Evolutionary conservation across 1,140 invertebrate species (phyloP).

Genomic region (Trypoxylus dichotomus): DNA sequence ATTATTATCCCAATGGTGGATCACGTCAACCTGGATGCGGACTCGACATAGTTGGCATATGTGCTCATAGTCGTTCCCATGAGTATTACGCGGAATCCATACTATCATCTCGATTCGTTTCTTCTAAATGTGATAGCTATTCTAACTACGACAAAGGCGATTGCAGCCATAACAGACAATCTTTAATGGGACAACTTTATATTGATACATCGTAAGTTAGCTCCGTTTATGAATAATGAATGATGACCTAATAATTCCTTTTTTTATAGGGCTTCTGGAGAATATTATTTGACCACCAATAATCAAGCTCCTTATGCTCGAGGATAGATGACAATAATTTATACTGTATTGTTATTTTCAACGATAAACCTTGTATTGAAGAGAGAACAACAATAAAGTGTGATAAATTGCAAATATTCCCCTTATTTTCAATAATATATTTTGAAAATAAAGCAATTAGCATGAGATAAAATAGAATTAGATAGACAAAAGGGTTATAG

Average conservation of each 20-base stretch:
- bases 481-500: no score
- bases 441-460: no score
- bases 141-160: slow-evolving; percentile 57
- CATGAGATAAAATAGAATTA: no score
- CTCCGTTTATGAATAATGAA: background rate
- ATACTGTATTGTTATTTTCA: no score
- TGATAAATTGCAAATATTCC: no score
- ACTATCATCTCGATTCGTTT: slow-evolving; percentile 53
- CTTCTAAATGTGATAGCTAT: slow-evolving; percentile 60
- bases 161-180: slow-evolving; percentile 56
- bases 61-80: slow-evolving; percentile 62
- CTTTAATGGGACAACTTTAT: slow-evolving; percentile 59
- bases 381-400: no score
- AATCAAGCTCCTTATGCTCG: background rate
- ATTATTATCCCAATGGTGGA: slow-evolving; percentile 74
- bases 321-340: no score
- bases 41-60: slow-evolving; percentile 54
- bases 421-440: no score
- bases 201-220: slow-evolving; percentile 50
- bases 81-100: slow-evolving; percentile 64
- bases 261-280: background rate
- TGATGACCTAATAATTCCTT: background rate
- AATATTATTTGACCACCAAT: background rate
- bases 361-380: no score
- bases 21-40: slow-evolving; percentile 68